phyloP scores from a whole-genome alignment of 2,888 invertebrate species.

The Azorinus chamasolen region DNA sequence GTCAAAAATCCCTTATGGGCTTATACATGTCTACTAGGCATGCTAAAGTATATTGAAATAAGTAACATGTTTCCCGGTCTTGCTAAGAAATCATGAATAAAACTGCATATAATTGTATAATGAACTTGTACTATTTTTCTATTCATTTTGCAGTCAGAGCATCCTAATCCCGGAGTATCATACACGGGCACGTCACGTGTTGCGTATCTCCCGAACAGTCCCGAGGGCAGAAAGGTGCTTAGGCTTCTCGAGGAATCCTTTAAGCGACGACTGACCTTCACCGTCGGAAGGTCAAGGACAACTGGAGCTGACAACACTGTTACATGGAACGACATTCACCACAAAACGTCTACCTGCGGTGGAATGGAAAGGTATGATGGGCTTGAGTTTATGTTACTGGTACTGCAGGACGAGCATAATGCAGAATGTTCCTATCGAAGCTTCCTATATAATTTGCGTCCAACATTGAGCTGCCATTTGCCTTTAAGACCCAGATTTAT shows the following conservation, averaged over 20 bases:
- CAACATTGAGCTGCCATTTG: not conserved
- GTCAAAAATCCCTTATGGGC: too few species aligned
- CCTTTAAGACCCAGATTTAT: too few species aligned
- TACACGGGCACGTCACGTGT: slow-evolving; percentile 76
- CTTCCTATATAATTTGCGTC: not conserved
- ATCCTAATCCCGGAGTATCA: slow-evolving; percentile 76
- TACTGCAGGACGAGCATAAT: too few species aligned
- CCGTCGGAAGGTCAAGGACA: slow-evolving; percentile 75
- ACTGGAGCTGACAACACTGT: slow-evolving; percentile 73
- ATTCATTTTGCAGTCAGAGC: slow-evolving; percentile 70
- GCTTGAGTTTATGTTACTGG: too few species aligned
- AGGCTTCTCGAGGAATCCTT: slow-evolving; percentile 73
- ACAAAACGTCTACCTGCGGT: slow-evolving; percentile 67
- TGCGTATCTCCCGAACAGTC: slow-evolving; percentile 79
- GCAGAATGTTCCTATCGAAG: too few species aligned
- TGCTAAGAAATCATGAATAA: too few species aligned
- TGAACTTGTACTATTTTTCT: too few species aligned
- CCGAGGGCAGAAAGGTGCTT: slow-evolving; percentile 73
- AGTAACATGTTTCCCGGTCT: too few species aligned
- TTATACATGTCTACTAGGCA: too few species aligned
- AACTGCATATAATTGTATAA: too few species aligned
- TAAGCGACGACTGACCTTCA: slow-evolving; percentile 70
- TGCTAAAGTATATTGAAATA: too few species aligned
- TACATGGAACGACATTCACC: slow-evolving; percentile 72
- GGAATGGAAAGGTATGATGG: slow-evolving; percentile 58